Percentiles rank a stretch among this genome's conserved stretches.
Evolutionary conservation across 35 echinoderm and acorn worm species (phyloP).

Genomic region (Lytechinus pictus): DNA sequence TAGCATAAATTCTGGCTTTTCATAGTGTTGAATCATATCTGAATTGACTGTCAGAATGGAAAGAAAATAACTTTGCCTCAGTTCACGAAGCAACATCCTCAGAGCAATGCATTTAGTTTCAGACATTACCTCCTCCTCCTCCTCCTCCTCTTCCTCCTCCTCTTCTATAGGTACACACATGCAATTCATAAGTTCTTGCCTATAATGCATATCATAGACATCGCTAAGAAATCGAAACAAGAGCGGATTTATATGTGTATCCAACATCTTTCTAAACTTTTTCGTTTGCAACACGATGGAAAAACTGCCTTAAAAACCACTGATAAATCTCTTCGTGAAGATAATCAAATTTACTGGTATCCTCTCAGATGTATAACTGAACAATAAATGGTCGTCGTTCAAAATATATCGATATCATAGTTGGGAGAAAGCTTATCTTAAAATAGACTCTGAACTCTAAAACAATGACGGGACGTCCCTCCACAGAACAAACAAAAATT

Average conservation of each 20-base stretch:
- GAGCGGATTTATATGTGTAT: constrained; percentile 10
- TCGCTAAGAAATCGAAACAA: constrained; percentile 3
- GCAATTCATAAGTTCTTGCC: not conserved
- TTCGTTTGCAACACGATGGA: not conserved
- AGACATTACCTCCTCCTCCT: too few species aligned
- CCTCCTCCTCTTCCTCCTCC: not conserved
- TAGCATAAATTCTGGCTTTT: not conserved
- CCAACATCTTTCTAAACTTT: not conserved
- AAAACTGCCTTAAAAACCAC: not conserved
- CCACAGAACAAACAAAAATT: not conserved
- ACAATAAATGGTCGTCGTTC: not conserved
- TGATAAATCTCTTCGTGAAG: not conserved
- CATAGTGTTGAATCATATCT: not conserved
- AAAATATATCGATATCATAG: not conserved
- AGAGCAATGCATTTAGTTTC: too few species aligned
- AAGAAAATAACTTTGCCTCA: too few species aligned
- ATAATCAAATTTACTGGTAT: not conserved
- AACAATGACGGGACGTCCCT: not conserved
- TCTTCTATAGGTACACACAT: not conserved
- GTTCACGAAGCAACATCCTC: too few species aligned
- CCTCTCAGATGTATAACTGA: not conserved
- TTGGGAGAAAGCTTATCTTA: not conserved
- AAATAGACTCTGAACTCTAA: not conserved
- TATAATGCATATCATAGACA: constrained; percentile 21
- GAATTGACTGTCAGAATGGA: too few species aligned